These are phyloP conservation scores for Sebastes vulpes DNA, from an alignment of 2,797 vertebrate species.

Conservation along the genomic window DNA sequence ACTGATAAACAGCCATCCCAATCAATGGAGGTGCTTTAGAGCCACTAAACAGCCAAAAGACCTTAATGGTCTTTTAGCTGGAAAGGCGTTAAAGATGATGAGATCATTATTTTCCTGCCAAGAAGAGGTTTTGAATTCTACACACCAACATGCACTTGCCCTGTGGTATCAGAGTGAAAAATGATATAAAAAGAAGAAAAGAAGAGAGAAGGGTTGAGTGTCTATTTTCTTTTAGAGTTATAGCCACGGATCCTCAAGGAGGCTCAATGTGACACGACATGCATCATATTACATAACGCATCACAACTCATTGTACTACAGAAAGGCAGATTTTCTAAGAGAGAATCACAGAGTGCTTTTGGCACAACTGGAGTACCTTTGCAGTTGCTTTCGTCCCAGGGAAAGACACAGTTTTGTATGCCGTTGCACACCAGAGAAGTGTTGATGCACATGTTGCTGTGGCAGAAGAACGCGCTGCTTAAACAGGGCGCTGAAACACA, in stretches of 20 bases:
- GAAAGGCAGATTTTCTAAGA: neutral
- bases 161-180: neutral
- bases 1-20: conserved; percentile 20
- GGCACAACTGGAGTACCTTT: conserved; percentile 86
- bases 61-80: conserved; percentile 16
- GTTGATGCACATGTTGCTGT: conserved; percentile 99
- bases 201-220: neutral
- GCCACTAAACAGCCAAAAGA: conserved; percentile 15
- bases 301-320: conserved; percentile 1
- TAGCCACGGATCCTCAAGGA: neutral
- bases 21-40: conserved; percentile 2
- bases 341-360: neutral
- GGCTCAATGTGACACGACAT: conserved; percentile 11
- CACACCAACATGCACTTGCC: neutral
- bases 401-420: conserved; percentile 96
- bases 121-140: neutral
- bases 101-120: conserved; percentile 22
- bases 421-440: conserved; percentile 96
- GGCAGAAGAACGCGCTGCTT: conserved; percentile 92
- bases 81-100: conserved; percentile 20
- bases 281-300: neutral
- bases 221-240: neutral
- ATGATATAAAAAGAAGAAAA: neutral
- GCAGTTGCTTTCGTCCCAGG: conserved; percentile 97
- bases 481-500: conserved; percentile 91